Conservation (phyloP, 1,140 invertebrate species). For the Eufriesea mexicana region DNA sequence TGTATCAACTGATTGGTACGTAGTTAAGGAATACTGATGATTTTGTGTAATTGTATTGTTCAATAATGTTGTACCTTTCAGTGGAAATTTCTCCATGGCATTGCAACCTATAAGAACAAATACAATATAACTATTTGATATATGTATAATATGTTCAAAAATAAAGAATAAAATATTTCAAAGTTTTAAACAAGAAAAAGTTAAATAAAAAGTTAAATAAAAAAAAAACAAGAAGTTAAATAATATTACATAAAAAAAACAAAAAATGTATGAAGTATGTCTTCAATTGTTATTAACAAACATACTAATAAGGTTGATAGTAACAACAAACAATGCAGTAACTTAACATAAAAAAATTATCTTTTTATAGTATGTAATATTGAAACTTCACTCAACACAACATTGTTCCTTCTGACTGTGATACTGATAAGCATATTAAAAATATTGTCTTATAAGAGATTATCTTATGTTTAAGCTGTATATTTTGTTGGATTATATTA, state of each 20-base stretch:
- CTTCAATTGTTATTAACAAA: background rate
- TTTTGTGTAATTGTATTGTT: slow-evolving; percentile 73
- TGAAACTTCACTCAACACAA: background rate
- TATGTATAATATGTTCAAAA: background rate
- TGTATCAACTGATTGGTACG: slow-evolving; percentile 79
- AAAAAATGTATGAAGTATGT: background rate
- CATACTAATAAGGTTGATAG: background rate
- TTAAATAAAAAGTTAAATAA: background rate
- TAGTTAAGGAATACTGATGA: slow-evolving; percentile 76
- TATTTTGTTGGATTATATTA: background rate
- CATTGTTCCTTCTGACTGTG: background rate
- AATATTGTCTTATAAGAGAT: slow-evolving; percentile 14
- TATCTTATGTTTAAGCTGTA: slow-evolving; percentile 11
- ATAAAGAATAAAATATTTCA: background rate
- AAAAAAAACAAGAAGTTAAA: background rate
- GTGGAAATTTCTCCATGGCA: slow-evolving; percentile 82
- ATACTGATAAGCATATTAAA: background rate
- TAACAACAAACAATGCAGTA: background rate
- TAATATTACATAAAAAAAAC: background rate
- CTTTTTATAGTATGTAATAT: background rate
- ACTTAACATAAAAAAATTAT: background rate
- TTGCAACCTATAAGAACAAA: slow-evolving; percentile 41
- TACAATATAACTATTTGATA: background rate
- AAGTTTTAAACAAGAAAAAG: background rate
- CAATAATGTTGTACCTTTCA: slow-evolving; percentile 79